Percentiles rank a stretch among this genome's conserved stretches.
Conservation (phyloP, 2,797 vertebrate genomes). For the Parambassis ranga region DNA sequence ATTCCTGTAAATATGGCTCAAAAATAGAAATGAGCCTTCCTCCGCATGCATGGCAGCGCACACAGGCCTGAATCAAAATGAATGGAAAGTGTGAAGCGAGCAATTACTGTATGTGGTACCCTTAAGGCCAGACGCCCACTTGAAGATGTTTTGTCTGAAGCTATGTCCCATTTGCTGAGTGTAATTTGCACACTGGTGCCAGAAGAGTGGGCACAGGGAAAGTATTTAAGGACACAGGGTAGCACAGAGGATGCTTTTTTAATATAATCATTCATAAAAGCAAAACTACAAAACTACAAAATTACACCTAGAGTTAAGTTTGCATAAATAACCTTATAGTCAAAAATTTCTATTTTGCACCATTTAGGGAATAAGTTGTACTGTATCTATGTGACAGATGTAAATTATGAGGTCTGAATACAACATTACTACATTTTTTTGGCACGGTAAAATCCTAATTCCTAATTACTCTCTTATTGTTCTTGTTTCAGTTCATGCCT, state of each 20-base stretch:
- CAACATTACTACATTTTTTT: too few species aligned
- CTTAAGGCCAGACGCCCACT: slow-evolving; percentile 39
- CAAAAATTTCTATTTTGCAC: too few species aligned
- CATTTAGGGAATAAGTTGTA: too few species aligned
- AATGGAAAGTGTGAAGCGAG: slow-evolving; percentile 42
- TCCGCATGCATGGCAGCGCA: slow-evolving; percentile 7
- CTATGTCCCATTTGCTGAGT: slow-evolving; percentile 19
- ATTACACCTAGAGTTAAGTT: too few species aligned
- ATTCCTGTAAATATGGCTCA: slow-evolving; percentile 11
- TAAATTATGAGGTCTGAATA: too few species aligned
- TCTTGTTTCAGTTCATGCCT: too few species aligned
- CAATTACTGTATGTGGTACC: slow-evolving; percentile 21
- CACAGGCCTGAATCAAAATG: slow-evolving; percentile 24
- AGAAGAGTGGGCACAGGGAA: neutral
- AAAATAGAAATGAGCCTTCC: slow-evolving; percentile 21
- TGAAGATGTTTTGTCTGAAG: slow-evolving; percentile 36
- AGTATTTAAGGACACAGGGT: neutral
- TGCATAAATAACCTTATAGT: too few species aligned
- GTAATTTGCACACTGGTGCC: slow-evolving; percentile 21
- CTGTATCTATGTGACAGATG: too few species aligned
- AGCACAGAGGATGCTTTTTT: neutral
- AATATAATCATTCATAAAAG: too few species aligned
- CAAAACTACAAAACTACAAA: neutral
- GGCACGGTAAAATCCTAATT: too few species aligned
- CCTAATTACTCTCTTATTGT: too few species aligned